Base-by-base conservation (phyloP, 1,140 invertebrate genomes). In the Trichogramma pretiosum region DNA sequence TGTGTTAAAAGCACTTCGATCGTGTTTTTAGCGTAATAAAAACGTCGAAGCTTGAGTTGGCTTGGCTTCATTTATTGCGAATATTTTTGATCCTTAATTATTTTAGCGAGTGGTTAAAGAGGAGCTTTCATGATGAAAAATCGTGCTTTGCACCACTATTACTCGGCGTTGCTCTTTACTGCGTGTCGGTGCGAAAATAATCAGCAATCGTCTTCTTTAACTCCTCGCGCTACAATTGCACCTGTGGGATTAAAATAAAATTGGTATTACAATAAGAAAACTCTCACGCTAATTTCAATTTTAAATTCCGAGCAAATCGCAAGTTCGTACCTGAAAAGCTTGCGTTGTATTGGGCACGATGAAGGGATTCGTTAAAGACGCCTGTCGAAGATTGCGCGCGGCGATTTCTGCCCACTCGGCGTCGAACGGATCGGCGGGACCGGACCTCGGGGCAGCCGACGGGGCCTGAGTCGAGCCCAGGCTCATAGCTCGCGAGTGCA, bases 321-420 rank as follows among this genome's bases (percentile, higher is more conserved):
- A 38, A 7, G 21, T 9, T 40, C 10, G 23, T n/a, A 51, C 50
- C 63, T 81, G 79, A 59, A 81, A 81, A 49, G 79, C 68, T 60
- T 79, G 77, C 16, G 76, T 77, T n/a, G 65, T 60, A 48, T 71
- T 72, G 21, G 70, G 63, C 50, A 72, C 59, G 19, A 71, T 65
- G 45, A 71, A 71, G 1, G 70, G 68, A 51, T 71, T 72, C 5
- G 70, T 72, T 35, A 74, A 63, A 14, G 72, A 67, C 43, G 67
- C 62, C 57, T 66, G 70, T 45, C 67, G 67, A 50, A 70, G 62
- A 69, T 69, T 70, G 47, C 67, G 64, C 4, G 70, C 65, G 1
- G 70, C 67, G 5, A 72, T 67, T 18, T 82, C 82, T 2, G 83
- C 86, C 88, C 89, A 91, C 58, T 89, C 88, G 5, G 86, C 86